phyloP scores from a whole-genome alignment of 1,140 invertebrate genomes.

The Prorops nasuta region DNA sequence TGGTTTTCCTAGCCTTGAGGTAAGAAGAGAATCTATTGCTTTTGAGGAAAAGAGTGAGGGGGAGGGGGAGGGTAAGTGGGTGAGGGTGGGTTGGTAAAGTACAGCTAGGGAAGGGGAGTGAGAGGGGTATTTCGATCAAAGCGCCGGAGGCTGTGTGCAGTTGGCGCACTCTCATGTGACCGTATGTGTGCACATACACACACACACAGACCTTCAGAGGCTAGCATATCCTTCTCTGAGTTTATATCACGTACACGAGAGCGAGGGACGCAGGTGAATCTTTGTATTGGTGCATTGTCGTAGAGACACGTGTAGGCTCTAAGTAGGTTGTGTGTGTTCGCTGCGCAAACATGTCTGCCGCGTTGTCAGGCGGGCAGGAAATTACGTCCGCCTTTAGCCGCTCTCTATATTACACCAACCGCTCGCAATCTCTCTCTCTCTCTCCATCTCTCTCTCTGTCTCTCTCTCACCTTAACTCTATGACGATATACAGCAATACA shows the following conservation, averaged over 20 bases:
- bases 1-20: too few species aligned
- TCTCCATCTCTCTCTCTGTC: background rate
- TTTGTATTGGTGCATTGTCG: constrained; percentile 37
- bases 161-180: constrained; percentile 20
- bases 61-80: background rate
- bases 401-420: constrained; percentile 51
- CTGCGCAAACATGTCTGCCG: constrained; percentile 52
- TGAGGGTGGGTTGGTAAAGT: constrained; percentile 16
- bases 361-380: constrained; percentile 57
- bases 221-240: background rate
- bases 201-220: background rate
- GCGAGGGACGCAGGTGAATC: background rate
- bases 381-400: constrained; percentile 57
- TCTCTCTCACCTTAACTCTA: too few species aligned
- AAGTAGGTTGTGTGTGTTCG: constrained; percentile 30
- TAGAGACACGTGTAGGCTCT: constrained; percentile 36
- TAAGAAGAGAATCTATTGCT: too few species aligned
- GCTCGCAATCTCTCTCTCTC: constrained; percentile 18
- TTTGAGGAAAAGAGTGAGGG: too few species aligned
- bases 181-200: constrained; percentile 4
- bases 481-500: too few species aligned
- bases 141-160: constrained; percentile 21
- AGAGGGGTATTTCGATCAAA: constrained; percentile 38
- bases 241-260: background rate
- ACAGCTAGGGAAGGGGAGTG: constrained; percentile 23